Evolutionary conservation across 2,888 invertebrate species (phyloP).

Genomic region (Mesochorus sp.): DNA sequence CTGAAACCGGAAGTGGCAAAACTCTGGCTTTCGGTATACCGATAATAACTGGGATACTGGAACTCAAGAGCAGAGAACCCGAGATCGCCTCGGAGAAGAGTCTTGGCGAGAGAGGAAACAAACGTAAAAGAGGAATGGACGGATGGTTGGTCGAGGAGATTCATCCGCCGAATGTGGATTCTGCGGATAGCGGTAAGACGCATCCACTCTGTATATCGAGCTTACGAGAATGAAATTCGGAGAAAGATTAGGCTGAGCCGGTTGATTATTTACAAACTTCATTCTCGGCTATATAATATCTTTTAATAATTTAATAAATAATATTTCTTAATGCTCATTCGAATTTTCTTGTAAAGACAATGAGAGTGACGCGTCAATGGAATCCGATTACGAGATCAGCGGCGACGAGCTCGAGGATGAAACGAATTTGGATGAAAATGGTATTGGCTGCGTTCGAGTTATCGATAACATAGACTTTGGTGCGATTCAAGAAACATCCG

Average conservation of each 20-base stretch:
- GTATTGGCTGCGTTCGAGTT: conserved; percentile 85
- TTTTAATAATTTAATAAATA: too few relatives aligned
- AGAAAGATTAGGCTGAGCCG: too few relatives aligned
- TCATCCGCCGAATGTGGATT: conserved; percentile 52
- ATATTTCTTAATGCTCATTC: not conserved
- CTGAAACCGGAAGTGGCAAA: conserved; percentile 99
- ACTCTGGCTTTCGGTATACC: conserved; percentile 99
- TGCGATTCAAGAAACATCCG: conserved; percentile 72
- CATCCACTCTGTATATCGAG: not conserved
- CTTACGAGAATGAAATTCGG: too few relatives aligned
- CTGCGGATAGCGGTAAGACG: conserved; percentile 44
- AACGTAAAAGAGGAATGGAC: conserved; percentile 30
- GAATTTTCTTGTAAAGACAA: conserved; percentile 1
- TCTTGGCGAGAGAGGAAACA: conserved; percentile 33
- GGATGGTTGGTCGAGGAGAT: conserved; percentile 57
- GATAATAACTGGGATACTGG: conserved; percentile 92
- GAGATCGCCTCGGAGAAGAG: conserved; percentile 49
- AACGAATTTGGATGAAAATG: conserved; percentile 65
- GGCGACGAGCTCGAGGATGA: conserved; percentile 72
- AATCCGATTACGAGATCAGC: conserved; percentile 78
- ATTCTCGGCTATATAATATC: too few relatives aligned
- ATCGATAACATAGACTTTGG: conserved; percentile 83
- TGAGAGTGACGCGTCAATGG: conserved; percentile 26
- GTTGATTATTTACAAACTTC: too few relatives aligned
- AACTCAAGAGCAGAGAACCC: conserved; percentile 83